A percentile compares a stretch with the other conserved stretches of the same genome.
These are phyloP conservation scores for Scrobipalpa atriplicella DNA, from an alignment of 2,888 invertebrate species.

Conservation along the genomic window DNA sequence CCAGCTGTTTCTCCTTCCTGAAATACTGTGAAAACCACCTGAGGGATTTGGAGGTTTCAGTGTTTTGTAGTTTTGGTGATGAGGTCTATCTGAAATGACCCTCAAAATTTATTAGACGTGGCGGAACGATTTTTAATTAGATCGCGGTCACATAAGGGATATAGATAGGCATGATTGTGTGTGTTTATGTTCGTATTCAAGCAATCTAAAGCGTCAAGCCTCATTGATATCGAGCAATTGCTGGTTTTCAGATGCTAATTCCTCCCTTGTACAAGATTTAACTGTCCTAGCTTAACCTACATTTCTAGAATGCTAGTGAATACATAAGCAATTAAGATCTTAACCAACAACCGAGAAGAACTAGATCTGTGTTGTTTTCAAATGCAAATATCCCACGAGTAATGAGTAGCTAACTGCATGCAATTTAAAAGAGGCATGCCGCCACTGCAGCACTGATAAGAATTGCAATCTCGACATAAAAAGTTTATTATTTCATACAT, in stretches of 20 bases:
- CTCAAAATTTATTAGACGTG: not conserved
- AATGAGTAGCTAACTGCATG: conserved; percentile 70
- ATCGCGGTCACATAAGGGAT: no score
- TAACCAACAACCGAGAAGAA: conserved; percentile 42
- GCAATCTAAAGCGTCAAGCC: not conserved
- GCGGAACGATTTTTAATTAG: no score
- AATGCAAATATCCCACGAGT: conserved; percentile 68
- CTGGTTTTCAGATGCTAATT: conserved; percentile 10
- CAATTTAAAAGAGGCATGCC: conserved; percentile 64
- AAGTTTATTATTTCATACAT: not conserved
- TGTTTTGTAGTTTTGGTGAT: no score
- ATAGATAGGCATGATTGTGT: no score
- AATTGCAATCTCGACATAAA: not conserved
- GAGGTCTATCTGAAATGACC: no score
- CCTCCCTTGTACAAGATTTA: conserved; percentile 16
- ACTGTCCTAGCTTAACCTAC: conserved; percentile 10
- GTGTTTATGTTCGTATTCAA: no score
- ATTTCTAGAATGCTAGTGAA: conserved; percentile 23
- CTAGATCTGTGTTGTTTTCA: conserved; percentile 50
- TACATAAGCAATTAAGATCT: conserved; percentile 32
- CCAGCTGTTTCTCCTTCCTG: no score
- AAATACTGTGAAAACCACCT: no score
- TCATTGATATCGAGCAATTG: not conserved
- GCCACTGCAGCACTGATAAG: not conserved
- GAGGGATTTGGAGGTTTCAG: no score